These are phyloP conservation scores for Tribolium freemani DNA, from an alignment of 2,888 invertebrate genomes.

Conservation along the genomic window DNA sequence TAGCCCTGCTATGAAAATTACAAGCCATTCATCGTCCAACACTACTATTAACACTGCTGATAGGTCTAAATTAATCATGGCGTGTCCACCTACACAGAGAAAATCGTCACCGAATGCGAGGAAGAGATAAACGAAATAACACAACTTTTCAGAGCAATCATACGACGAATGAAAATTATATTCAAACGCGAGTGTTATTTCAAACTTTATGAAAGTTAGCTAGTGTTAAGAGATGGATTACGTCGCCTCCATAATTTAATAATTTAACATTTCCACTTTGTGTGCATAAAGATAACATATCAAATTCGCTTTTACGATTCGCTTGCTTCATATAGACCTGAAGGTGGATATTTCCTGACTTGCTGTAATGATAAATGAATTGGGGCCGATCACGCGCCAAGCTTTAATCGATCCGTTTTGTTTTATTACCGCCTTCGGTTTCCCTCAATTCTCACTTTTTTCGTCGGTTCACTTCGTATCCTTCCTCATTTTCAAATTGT, in stretches of 20 bases:
- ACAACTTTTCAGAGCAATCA: slow-evolving; percentile 9
- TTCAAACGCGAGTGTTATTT: slow-evolving; percentile 10
- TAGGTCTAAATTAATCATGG: slow-evolving; percentile 24
- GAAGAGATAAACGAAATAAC: slow-evolving; percentile 24
- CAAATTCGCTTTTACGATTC: slow-evolving; percentile 12
- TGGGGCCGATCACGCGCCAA: slow-evolving; percentile 11
- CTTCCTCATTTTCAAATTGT: not conserved
- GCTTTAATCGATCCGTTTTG: slow-evolving; percentile 26
- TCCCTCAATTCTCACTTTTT: not conserved
- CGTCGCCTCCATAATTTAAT: slow-evolving; percentile 15
- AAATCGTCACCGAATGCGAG: slow-evolving; percentile 6
- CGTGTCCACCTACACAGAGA: slow-evolving; percentile 12
- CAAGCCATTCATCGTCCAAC: slow-evolving; percentile 10
- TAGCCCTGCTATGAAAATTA: slow-evolving; percentile 13
- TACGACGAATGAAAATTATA: slow-evolving; percentile 19
- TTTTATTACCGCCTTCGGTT: slow-evolving; percentile 11
- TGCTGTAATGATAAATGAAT: slow-evolving; percentile 12
- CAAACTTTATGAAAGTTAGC: slow-evolving; percentile 22
- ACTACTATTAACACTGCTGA: slow-evolving; percentile 5
- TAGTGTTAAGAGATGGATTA: slow-evolving; percentile 30
- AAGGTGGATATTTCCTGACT: slow-evolving; percentile 17
- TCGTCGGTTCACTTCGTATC: not conserved
- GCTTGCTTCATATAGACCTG: not conserved
- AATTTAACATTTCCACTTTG: slow-evolving; percentile 3
- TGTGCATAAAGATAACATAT: slow-evolving; percentile 1